Evolutionary conservation across 2,113 vertebrate genomes (phyloP).

Genomic region (Cyprinodon variegatus): DNA sequence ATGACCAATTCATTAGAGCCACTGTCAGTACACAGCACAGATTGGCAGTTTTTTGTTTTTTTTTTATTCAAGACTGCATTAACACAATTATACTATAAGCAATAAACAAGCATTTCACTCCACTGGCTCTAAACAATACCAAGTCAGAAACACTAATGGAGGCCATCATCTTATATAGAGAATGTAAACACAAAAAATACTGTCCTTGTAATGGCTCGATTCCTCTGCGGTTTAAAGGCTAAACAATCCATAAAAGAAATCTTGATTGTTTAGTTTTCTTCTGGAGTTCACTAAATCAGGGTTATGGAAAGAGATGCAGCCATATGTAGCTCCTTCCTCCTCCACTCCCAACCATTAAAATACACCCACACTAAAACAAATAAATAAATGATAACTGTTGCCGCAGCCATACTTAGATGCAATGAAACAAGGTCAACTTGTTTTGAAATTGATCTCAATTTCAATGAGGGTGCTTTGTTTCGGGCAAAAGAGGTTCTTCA

Average conservation of each 20-base stretch:
- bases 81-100: constrained; percentile 52
- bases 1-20: constrained; percentile 30
- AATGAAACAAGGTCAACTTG: no score
- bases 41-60: constrained; percentile 33
- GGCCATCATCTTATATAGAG: constrained; percentile 2
- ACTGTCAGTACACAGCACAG: constrained; percentile 51
- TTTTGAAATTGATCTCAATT: no score
- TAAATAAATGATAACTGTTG: no score
- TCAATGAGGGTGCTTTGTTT: no score
- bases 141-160: constrained; percentile 18
- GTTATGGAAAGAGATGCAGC: no score
- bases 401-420: no score
- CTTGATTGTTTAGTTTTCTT: not conserved
- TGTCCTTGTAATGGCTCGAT: constrained; percentile 7
- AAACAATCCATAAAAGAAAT: not conserved
- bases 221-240: not conserved
- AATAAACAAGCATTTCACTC: constrained; percentile 25
- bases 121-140: not conserved
- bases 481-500: no score
- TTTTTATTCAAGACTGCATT: constrained; percentile 42
- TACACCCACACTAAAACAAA: no score
- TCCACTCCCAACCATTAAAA: no score
- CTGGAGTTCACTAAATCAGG: not conserved
- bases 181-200: constrained; percentile 18
- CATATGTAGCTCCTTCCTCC: no score